Evolutionary conservation across 2,888 invertebrate genomes (phyloP), one percentile per base, ranked within the genome.

Genomic region (Anaspis maculata): DNA sequence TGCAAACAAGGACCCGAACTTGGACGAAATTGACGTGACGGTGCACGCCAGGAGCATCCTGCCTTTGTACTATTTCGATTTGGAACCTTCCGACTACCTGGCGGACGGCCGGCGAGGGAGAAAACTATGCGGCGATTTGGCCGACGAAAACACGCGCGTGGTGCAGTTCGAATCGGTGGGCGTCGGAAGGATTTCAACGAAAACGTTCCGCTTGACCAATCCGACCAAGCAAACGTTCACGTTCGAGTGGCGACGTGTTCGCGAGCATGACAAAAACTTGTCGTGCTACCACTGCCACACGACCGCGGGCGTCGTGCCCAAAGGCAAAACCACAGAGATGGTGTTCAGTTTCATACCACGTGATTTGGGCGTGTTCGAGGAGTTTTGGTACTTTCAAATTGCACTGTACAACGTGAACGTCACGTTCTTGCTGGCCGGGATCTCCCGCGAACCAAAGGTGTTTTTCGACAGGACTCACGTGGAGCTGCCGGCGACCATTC

Each of bases 11-110:
- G 45, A 63, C 13, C 73, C 74, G 19, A 59, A 62, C 1, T 28
- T 48, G 6, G 11, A 42, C 6, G 44, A 51, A 13, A 46, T 65
- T 13, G 45, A 49, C 9, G 61, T 71, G n/a, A 22, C 44, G 22
- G 58, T 82, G 23, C 62, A 57, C 25, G 83, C 72, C 0, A 72
- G 71, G 46, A 77, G 82, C 40, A 50, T 79, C 30, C 67, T 81
- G 41, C 81, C 83, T 0, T 76, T 76, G 48, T 81, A 77, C 49
- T 81, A 83, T 56, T 76, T 84, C 48, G 79, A 82, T 43, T 64
- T 81, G 25, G 74, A 76, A 42, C 74, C 76, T 37, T 78, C 74
- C 29, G 76, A 79, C 59, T 79, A 80, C 56, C 54, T 80, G 27
- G 62, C 62, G 2, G 62, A 63, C 2, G 67, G 66, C n/a, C 65